A percentile compares a stretch with the other conserved stretches of the same genome.
These are phyloP conservation scores for Malacosoma neustria DNA, from an alignment of 2,888 invertebrate species.

Conservation along the genomic window DNA sequence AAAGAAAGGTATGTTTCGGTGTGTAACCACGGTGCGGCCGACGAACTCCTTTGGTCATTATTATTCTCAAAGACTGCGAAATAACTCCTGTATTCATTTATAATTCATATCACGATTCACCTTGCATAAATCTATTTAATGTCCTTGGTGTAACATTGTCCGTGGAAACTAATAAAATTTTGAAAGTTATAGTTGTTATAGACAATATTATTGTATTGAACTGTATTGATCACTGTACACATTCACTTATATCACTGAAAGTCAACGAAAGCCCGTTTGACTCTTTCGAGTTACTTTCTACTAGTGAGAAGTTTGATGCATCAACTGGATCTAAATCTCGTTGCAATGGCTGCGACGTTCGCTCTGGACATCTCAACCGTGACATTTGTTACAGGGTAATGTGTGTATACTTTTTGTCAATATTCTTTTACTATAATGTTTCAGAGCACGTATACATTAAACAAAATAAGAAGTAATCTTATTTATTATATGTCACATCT, in stretches of 20 bases:
- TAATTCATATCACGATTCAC: conserved; percentile 54
- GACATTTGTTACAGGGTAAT: conserved; percentile 55
- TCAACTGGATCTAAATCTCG: conserved; percentile 22
- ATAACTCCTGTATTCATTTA: conserved; percentile 39
- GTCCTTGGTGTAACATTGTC: conserved; percentile 33
- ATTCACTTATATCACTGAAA: background rate
- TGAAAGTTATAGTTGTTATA: background rate
- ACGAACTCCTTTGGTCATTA: conserved; percentile 58
- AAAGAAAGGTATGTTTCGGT: conserved; percentile 42
- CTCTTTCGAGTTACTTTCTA: conserved; percentile 28
- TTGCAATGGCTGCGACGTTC: conserved; percentile 25
- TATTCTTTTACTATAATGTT: background rate
- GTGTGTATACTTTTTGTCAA: conserved; percentile 37
- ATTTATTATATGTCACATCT: too few species aligned
- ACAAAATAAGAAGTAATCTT: too few species aligned
- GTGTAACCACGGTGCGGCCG: conserved; percentile 48
- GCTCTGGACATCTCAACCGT: conserved; percentile 53
- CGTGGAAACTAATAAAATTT: conserved; percentile 11
- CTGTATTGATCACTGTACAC: background rate
- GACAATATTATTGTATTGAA: background rate
- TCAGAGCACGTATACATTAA: too few species aligned
- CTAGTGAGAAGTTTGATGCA: conserved; percentile 22
- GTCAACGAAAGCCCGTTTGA: background rate
- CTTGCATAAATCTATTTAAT: conserved; percentile 44
- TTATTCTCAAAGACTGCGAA: conserved; percentile 62